Percentiles rank a stretch among this genome's conserved stretches.
Evolutionary conservation across 2,888 invertebrate genomes (phyloP).

Genomic region (Pristionchus entomophagus): DNA sequence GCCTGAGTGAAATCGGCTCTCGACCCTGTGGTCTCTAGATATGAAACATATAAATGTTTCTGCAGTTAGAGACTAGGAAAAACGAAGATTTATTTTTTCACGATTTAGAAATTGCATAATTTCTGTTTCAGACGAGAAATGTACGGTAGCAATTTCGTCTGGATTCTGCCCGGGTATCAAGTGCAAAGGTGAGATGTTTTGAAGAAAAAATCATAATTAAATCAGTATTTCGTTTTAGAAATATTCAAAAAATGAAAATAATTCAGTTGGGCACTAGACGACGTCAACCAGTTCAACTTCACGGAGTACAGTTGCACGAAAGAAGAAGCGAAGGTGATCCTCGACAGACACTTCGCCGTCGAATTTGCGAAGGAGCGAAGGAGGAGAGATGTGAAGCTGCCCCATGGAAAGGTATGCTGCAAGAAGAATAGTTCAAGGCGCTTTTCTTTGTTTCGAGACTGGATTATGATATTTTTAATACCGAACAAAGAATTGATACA

Average conservation of each 20-base stretch:
- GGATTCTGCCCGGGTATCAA: conserved; percentile 88
- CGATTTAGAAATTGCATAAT: neutral
- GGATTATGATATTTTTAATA: no score
- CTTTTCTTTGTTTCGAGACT: no score
- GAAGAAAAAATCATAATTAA: neutral
- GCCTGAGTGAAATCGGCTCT: no score
- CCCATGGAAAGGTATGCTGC: conserved; percentile 61
- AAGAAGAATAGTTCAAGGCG: no score
- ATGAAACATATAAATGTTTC: no score
- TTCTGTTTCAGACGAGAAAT: conserved; percentile 77
- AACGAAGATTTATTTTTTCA: neutral
- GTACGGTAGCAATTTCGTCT: conserved; percentile 93
- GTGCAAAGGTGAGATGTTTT: conserved; percentile 61
- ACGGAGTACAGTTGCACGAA: conserved; percentile 80
- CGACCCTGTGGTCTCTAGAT: no score
- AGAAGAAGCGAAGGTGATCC: conserved; percentile 85
- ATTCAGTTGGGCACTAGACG: neutral
- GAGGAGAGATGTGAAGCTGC: conserved; percentile 56
- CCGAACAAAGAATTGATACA: no score
- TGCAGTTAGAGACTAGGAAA: no score
- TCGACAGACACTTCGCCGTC: conserved; percentile 88
- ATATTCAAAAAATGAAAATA: neutral
- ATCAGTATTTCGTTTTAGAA: neutral
- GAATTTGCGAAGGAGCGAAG: conserved; percentile 69
- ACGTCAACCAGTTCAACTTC: neutral